Conservation (phyloP, 2,113 vertebrate species). For the pig (Sus scrofa) region T2T-Sscrofa CM000830.6:84595501-84596000, state of each 20-base stretch:
- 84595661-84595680: not conserved
- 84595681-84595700: not conserved
- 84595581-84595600: not conserved
- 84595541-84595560: not conserved
- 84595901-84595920: not conserved
- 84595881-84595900: not conserved
- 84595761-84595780: not conserved
- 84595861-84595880: not conserved
- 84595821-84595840: not conserved
- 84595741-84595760: not conserved
- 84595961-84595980: not conserved
- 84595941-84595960: not conserved
- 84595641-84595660: not conserved
- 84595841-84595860: not conserved
- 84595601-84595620: not conserved
- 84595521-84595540: not conserved
- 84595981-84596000: not conserved
- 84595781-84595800: not conserved
- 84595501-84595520: not conserved
- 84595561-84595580: not conserved
- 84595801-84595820: not conserved
- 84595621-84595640: not conserved
- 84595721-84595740: not conserved
- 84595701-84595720: not conserved
- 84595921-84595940: not conserved